Base-by-base conservation (phyloP, 2,888 invertebrate species). In the Drosophila peninsularis region DNA sequence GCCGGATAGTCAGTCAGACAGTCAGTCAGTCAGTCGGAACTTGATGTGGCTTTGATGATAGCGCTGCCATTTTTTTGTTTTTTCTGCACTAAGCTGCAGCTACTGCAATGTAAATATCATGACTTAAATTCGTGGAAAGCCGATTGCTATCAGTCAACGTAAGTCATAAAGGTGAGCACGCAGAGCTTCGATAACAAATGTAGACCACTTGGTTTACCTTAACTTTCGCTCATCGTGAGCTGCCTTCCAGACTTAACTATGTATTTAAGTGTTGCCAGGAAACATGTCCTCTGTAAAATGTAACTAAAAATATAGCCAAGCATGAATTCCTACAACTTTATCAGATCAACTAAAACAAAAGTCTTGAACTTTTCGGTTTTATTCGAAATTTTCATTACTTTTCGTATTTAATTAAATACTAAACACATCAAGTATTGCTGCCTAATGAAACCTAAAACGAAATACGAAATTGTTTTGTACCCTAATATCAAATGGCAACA, bases 91-190 rank as follows among this genome's bases (percentile, higher is more conserved):
- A 44, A 66, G 49, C 36, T 66, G 75, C 71, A 65, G 47, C 47
- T 54, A 56, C 45, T 24, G 60, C 62, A 76, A 50, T 71, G 63
- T 58, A 55, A 71, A 58, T 58, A 58, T 50, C 58, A 37, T 24
- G 42, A 64, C 58, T 52, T 39, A 32, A 41, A 71, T 56, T 60
- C 65, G 55, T 52, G 45, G 44, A 53, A 85, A 82, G 82, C 85
- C 76, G 80, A 79, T 81, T 81, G 67, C 64, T 64, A 62, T 71
- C 80, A 79, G 79, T 79, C 80, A 66, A 75, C 37, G 19, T 9
- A 50, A 60, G 60, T 32, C 61, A 52, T 41, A 53, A 36, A 42
- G 45, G 3, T 27, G 24, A n/a, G 14, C 13, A 32, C 11, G 5
- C 30, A 5, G 50, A 44, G 21, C 24, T 54, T 7, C 24, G 27